phyloP scores from a whole-genome alignment of 2,113 vertebrate genomes.

The Puntigrus tetrazona region DNA sequence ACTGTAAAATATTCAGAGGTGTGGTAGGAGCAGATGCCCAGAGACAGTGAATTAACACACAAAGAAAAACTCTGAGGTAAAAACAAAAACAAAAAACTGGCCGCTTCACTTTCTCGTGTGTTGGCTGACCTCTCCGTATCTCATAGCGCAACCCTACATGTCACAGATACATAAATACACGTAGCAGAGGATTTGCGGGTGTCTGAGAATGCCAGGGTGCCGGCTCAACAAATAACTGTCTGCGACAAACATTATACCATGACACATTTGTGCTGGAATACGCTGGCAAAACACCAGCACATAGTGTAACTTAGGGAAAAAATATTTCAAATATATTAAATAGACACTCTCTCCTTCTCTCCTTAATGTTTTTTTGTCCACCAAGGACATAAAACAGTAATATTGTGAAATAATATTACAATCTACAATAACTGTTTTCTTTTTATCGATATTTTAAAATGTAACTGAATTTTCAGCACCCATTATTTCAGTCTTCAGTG shows the following conservation, averaged over 20 bases:
- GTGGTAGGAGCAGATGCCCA: constrained; percentile 14
- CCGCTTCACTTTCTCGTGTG: neutral
- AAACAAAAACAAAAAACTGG: neutral
- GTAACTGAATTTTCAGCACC: neutral
- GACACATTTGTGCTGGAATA: neutral
- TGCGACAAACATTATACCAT: neutral
- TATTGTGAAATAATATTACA: neutral
- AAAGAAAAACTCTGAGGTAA: neutral
- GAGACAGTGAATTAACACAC: neutral
- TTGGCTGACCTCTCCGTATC: constrained; percentile 22
- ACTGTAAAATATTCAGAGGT: neutral
- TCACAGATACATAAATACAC: constrained; percentile 37
- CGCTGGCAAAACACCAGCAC: neutral
- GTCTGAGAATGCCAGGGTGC: constrained; percentile 51
- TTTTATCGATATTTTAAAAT: neutral
- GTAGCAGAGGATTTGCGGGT: constrained; percentile 27
- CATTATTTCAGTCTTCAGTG: neutral
- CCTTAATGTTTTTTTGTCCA: neutral
- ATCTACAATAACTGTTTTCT: neutral
- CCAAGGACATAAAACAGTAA: neutral
- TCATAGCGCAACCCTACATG: constrained; percentile 15
- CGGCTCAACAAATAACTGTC: constrained; percentile 35
- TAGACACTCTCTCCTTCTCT: neutral
- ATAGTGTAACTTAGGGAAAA: neutral
- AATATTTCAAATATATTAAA: neutral